Percentiles rank a stretch among this genome's conserved stretches.
These are phyloP conservation scores for Hemibates koningsi DNA, from an alignment of 2,113 vertebrate genomes.

Conservation along the genomic window DNA sequence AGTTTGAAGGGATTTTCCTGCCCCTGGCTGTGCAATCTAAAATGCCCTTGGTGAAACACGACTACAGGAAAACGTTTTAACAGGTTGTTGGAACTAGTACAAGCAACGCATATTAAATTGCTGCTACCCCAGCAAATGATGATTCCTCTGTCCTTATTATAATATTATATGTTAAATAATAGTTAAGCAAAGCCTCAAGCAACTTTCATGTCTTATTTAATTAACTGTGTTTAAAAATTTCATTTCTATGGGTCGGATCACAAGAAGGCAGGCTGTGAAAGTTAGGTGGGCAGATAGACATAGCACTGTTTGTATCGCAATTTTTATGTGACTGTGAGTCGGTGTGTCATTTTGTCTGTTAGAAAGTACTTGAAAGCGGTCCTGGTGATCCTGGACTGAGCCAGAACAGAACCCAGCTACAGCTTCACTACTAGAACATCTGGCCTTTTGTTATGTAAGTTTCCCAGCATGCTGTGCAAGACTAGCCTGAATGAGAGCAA, in stretches of 20 bases:
- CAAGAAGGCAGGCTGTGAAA: not conserved
- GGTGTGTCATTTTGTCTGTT: not conserved
- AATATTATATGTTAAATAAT: not conserved
- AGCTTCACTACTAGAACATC: slow-evolving; percentile 5
- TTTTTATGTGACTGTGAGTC: not conserved
- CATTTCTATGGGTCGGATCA: not conserved
- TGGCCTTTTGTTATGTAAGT: slow-evolving; percentile 31
- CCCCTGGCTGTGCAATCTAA: slow-evolving; percentile 20
- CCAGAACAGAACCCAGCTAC: not conserved
- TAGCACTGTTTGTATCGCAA: not conserved
- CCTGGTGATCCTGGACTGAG: not conserved
- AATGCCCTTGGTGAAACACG: slow-evolving; percentile 55
- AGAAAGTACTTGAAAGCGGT: not conserved
- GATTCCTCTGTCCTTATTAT: not conserved
- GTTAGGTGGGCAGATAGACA: not conserved
- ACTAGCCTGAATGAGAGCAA: not conserved
- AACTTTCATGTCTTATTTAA: not conserved
- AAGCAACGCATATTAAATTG: not conserved
- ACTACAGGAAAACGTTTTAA: slow-evolving; percentile 6
- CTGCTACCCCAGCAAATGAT: not conserved
- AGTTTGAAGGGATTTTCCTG: slow-evolving; percentile 65
- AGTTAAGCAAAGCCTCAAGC: not conserved
- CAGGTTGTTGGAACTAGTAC: not conserved
- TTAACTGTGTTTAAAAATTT: not conserved
- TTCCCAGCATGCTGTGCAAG: not conserved